Conservation (phyloP, 2,113 vertebrate genomes). For the Chaetodon auriga region DNA sequence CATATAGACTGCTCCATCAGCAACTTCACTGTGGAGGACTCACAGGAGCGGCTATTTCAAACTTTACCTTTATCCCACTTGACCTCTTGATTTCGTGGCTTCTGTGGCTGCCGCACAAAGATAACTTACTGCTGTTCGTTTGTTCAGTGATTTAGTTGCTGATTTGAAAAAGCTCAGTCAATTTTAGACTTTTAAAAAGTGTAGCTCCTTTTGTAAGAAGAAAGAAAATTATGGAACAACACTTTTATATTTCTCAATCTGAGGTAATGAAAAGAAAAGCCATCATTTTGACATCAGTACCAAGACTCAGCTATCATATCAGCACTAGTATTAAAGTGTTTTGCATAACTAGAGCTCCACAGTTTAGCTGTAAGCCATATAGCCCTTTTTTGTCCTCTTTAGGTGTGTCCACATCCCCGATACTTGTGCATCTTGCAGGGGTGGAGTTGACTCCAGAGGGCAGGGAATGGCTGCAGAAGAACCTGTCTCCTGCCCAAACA, state of each 20-base stretch:
- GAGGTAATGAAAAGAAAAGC: background rate
- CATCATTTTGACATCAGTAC: background rate
- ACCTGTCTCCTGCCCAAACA: conserved; percentile 83
- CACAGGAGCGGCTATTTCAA: conserved; percentile 19
- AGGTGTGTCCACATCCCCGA: conserved; percentile 81
- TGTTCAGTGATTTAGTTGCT: no score
- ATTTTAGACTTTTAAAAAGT: background rate
- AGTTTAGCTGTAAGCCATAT: background rate
- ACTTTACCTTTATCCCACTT: conserved; percentile 32
- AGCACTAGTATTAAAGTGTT: background rate
- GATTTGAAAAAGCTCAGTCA: background rate
- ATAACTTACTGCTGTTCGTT: background rate
- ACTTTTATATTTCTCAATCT: background rate
- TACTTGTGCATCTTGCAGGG: conserved; percentile 90
- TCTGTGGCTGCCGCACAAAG: background rate
- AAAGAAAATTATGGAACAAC: background rate
- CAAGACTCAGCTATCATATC: background rate
- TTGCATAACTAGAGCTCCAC: background rate
- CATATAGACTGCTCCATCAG: conserved; percentile 49
- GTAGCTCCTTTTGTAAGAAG: background rate
- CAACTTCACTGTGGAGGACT: conserved; percentile 40
- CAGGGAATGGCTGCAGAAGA: conserved; percentile 85
- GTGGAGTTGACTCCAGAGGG: conserved; percentile 89
- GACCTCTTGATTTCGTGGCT: conserved; percentile 33
- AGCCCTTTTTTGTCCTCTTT: conserved; percentile 6